Evolutionary conservation across 2,113 vertebrate species (phyloP), one percentile per base, ranked within the genome.

Genomic region (Clupea harengus): DNA sequence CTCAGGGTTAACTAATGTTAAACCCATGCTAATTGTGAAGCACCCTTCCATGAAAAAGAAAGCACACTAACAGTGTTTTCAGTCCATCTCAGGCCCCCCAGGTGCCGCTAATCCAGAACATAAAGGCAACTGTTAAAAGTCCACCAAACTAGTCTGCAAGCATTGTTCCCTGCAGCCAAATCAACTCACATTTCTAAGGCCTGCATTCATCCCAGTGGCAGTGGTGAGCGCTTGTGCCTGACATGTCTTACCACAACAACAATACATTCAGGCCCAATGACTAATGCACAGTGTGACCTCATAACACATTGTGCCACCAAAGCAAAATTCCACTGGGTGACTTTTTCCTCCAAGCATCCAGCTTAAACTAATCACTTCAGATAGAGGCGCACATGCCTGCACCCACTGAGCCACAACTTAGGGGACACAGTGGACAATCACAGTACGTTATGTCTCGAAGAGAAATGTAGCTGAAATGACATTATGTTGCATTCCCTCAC

Each of bases 211-310:
- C 91, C 91, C 91, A 91, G 92, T 47, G 89, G 87, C 87, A 64
- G 39, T 46, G 90, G 91, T 90, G 91, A 93, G 93, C 92, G 88
- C 39, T 39, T 39, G 39, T 39, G 39, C 92, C 90, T 87, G 93
- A 92, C 93, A 89, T 93, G 92, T 95, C 94, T 95, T 95, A 93
- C 94, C 95, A 94, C 92, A 90, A 90, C 91, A 91, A 94, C 95
- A 94, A 94, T 93, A 94, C 94, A 94, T 95, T 95, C 93, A 89
- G 92, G 92, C 90, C 90, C 92, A 89, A 88, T 96, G 95, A 95
- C 91, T 93, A 94, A 94, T 84, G 93, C 90, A 90, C 90, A 92
- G 92, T 92, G 92, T 95, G 94, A 95, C 92, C 94, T 94, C 94
- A 95, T 95, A 91, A 93, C 91, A 4, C 89, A 86, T 93, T 94